Base-by-base conservation (phyloP, 2,113 vertebrate genomes). In the Phalacrocorax pelagicus region DNA sequence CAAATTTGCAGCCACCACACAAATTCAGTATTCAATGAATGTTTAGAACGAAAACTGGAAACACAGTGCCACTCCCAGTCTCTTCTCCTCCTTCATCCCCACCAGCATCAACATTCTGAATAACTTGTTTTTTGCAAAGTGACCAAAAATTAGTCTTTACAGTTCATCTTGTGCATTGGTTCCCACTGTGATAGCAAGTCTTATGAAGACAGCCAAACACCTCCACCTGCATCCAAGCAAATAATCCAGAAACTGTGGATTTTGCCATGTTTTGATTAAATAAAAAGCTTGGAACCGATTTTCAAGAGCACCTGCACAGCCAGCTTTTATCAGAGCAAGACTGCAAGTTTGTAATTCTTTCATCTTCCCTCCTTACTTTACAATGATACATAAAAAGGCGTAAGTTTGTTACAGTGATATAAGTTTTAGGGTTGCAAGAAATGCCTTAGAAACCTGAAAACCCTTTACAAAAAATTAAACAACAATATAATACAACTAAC, bases 401-500 rank as follows among this genome's bases (percentile, higher is more conserved):
- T 38, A 38, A 38, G 38, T 38, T 38, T 38, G 38, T 38, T 10
- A 38, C 38, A 38, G 38, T 38, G 38, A 38, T 38, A 10, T 38
- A 38, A 46, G 4, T 57, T 71, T 65, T 23, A 77, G 24, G 18
- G 27, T 12, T 66, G 32, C 7, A 83, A 70, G 5, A 71, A 2
- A 9, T 54, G 23, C 13, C 62, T 73, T 44, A 36, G 8, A 67
- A 81, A 81, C 3, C 15, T 3, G 16, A 34, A 40, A 86, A 10
- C 57, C 13, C 15, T 63, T 34, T 10, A 17, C 23, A 55, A 40
- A 69, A 10, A 20, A 9, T 22, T 14, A 77, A 83, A 44, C 18
- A 77, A 59, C 3, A 81, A 42, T 40, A 27, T 24, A 58, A n/a
- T 52, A 42, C 29, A 83, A 92, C 97, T 98, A 97, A 99, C 99